A percentile compares a stretch with the other conserved stretches of the same genome.
phyloP scores from a whole-genome alignment of 2,797 vertebrate genomes.

The Glyptemys insculpta region DNA sequence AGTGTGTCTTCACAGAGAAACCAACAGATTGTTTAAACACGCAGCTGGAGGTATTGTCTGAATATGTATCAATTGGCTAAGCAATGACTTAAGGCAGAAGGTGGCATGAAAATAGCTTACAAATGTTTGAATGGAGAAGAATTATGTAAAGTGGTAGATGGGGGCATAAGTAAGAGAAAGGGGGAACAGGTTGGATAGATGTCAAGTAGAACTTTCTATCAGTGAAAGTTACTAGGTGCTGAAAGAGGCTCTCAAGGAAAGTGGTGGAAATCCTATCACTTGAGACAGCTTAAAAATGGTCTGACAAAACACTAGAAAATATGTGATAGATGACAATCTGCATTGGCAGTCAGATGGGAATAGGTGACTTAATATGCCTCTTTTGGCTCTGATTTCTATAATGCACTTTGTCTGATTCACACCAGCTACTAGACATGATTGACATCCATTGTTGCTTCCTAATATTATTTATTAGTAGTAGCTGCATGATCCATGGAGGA shows the following conservation, averaged over 20 bases:
- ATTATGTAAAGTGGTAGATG: not conserved
- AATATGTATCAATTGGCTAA: not conserved
- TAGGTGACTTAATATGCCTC: not conserved
- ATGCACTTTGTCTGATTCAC: not conserved
- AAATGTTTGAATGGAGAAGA: fast-evolving
- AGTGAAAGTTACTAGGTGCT: not conserved
- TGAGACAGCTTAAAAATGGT: fast-evolving
- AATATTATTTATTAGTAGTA: not conserved
- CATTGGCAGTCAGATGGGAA: not conserved
- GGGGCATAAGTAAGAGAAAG: not conserved
- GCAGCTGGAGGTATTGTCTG: not conserved
- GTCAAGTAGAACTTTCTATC: not conserved
- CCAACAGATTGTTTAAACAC: not conserved
- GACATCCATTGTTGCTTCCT: not conserved
- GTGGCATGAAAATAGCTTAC: not conserved
- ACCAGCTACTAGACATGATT: not conserved
- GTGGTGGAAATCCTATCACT: not conserved
- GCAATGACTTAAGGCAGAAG: not conserved
- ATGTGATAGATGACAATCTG: not conserved
- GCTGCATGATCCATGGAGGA: not conserved
- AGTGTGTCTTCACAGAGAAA: not conserved
- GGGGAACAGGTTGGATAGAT: not conserved
- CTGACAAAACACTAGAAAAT: not conserved
- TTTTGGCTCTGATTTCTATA: not conserved
- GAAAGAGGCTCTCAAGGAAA: not conserved